Conservation (phyloP, 1,140 invertebrate species). For the Neelides sp. region DNA sequence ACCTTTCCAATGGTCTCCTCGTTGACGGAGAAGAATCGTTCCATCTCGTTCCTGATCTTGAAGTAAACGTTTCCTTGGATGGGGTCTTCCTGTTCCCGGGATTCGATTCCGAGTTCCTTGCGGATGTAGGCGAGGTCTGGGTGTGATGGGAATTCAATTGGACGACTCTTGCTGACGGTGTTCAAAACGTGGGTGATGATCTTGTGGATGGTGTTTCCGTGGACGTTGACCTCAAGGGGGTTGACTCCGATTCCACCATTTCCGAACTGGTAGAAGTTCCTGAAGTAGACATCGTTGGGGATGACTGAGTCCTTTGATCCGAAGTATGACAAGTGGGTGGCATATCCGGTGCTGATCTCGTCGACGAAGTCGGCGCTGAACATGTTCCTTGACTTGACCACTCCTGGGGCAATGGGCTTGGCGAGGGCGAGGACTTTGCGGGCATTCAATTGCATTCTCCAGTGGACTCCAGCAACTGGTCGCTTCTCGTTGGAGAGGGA, state of each 20-base stretch:
- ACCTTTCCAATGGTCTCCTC: conserved; percentile 5
- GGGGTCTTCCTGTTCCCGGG: conserved; percentile 16
- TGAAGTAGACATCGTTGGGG: conserved; percentile 25
- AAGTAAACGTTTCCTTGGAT: conserved; percentile 13
- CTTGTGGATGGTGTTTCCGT: conserved; percentile 16
- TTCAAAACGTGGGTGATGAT: not conserved
- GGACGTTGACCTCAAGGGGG: conserved; percentile 19
- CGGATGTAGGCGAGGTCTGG: conserved; percentile 13
- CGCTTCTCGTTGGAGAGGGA: conserved; percentile 15
- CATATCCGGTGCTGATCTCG: conserved; percentile 17
- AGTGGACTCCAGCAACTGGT: conserved; percentile 6
- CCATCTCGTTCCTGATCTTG: conserved; percentile 24
- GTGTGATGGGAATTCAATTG: conserved; percentile 9
- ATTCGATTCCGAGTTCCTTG: conserved; percentile 15
- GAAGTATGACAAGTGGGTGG: conserved; percentile 13
- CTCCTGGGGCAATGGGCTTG: conserved; percentile 25
- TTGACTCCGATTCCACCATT: conserved; percentile 18
- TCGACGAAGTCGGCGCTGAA: conserved; percentile 14
- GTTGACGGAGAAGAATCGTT: conserved; percentile 17
- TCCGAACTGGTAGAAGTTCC: conserved; percentile 21
- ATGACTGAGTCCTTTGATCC: conserved; percentile 20
- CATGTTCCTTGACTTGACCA: conserved; percentile 23
- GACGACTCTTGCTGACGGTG: not conserved
- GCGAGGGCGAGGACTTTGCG: conserved; percentile 21
- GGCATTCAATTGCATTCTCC: conserved; percentile 19